Base-by-base conservation (phyloP, 53 echinoderm and acorn worm species). In the Mesocentrotus franciscanus region DNA sequence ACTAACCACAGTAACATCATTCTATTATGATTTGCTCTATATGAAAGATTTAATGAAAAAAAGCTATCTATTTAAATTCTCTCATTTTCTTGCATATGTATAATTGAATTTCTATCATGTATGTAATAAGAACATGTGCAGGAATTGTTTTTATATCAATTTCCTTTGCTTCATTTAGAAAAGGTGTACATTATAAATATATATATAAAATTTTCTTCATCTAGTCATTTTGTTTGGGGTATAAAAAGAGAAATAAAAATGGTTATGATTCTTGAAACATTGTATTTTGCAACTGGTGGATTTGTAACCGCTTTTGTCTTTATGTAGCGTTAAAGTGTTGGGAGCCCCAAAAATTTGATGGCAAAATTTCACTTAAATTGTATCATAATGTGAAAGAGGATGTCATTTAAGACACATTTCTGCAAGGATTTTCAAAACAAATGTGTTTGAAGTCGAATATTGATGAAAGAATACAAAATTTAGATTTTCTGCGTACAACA, bases 111-210 rank as follows among this genome's bases (percentile, higher is more conserved):
- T 92, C 92, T 92, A 92, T 92, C 56, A 92, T 92, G 81, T 93
- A 81, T 79, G 81, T 79, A 93, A 61, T 79, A 81, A 78, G 60
- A 94, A 85, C 55, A 94, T 94, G 87, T 94, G 87, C 94, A 85
- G 95, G 87, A 85, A 66, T 85, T 27, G 26, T 85, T 94, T 94
- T 94, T 85, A 36, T 85, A 85, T 85, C 15, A 70, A 85, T 42
- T 94, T 94, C 61, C 42, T 39, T 85, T 94, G 87, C 95, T 85
- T 94, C 87, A 94, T 85, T 66, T 94, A 94, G 95, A 94, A 85
- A 84, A 85, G 95, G 42, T 94, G 95, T 94, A 94, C 95, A 94
- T 85, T 94, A 94, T 85, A 85, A 79, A 93, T 93, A 93, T 93
- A 93, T 93, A 93, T 93, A 92, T 93, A 81, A 30, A 81, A 78